Percentiles rank a stretch among this genome's conserved stretches.
phyloP scores from a whole-genome alignment of 2,797 vertebrate species.

The Periophthalmus magnuspinnatus region DNA sequence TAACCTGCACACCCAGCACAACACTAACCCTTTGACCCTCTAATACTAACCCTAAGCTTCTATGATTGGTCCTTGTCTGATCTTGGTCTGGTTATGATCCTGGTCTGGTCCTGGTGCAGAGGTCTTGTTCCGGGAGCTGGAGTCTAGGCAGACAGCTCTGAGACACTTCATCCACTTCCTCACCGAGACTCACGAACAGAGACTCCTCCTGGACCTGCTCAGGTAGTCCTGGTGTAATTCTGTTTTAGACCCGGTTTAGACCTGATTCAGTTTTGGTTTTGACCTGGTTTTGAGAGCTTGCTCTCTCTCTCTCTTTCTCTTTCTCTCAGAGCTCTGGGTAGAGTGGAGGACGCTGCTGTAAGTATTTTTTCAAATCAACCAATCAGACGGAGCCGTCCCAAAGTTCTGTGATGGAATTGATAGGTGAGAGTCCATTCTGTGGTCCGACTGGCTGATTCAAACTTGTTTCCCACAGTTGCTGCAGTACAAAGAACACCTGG shows the following conservation, averaged over 20 bases:
- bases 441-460: background rate
- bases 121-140: conserved; percentile 88
- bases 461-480: conserved; percentile 78
- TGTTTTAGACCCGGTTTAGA: too few species aligned
- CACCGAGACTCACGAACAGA: conserved; percentile 86
- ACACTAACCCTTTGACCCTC: too few species aligned
- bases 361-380: conserved; percentile 51
- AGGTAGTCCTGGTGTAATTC: conserved; percentile 40
- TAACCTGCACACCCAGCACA: too few species aligned
- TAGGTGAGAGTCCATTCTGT: background rate
- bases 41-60: too few species aligned
- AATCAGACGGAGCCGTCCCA: background rate
- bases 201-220: conserved; percentile 86
- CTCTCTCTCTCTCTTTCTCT: too few species aligned
- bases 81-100: background rate
- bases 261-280: background rate
- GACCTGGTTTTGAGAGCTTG: background rate
- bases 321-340: conserved; percentile 82
- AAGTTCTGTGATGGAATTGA: background rate
- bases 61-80: background rate
- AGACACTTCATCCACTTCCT: conserved; percentile 91
- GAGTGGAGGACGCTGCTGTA: conserved; percentile 91
- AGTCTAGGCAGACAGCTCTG: conserved; percentile 86
- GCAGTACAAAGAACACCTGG: conserved; percentile 90
- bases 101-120: conserved; percentile 68